These are phyloP conservation scores for Triplophysa yarkandensis DNA, from an alignment of 2,797 vertebrate species.

Conservation along the genomic window DNA sequence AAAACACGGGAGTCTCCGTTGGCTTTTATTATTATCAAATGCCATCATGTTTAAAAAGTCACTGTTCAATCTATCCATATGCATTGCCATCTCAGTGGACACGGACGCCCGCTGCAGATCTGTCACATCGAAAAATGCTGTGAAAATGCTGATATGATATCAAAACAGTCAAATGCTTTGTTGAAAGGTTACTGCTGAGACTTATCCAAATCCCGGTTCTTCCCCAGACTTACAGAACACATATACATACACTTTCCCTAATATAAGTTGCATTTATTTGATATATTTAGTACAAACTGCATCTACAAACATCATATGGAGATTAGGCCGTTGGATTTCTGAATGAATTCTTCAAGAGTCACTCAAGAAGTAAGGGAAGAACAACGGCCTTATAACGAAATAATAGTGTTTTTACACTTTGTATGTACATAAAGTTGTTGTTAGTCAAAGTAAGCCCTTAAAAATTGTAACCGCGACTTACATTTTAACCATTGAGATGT, in stretches of 20 bases:
- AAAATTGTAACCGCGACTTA: too few species aligned
- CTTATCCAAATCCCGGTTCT: background rate
- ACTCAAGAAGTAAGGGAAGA: too few species aligned
- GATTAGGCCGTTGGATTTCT: too few species aligned
- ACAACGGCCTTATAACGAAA: too few species aligned
- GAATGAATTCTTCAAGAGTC: too few species aligned
- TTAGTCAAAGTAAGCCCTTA: too few species aligned
- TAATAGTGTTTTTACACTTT: too few species aligned
- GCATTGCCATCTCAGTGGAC: background rate
- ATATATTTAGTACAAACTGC: background rate
- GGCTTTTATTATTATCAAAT: constrained; percentile 13
- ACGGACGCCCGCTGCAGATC: background rate
- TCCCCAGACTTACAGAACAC: background rate
- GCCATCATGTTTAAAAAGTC: constrained; percentile 16
- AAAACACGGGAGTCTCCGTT: background rate
- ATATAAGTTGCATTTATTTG: background rate
- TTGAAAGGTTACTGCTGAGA: constrained; percentile 12
- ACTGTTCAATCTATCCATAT: background rate
- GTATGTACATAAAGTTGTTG: too few species aligned
- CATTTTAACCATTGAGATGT: too few species aligned
- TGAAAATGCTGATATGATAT: constrained; percentile 12
- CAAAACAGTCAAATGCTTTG: background rate
- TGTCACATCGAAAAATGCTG: constrained; percentile 4
- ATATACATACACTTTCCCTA: background rate
- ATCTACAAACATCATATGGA: too few species aligned